Evolutionary conservation across 1,140 invertebrate genomes (phyloP).

Genomic region (Platorchestia sp.): DNA sequence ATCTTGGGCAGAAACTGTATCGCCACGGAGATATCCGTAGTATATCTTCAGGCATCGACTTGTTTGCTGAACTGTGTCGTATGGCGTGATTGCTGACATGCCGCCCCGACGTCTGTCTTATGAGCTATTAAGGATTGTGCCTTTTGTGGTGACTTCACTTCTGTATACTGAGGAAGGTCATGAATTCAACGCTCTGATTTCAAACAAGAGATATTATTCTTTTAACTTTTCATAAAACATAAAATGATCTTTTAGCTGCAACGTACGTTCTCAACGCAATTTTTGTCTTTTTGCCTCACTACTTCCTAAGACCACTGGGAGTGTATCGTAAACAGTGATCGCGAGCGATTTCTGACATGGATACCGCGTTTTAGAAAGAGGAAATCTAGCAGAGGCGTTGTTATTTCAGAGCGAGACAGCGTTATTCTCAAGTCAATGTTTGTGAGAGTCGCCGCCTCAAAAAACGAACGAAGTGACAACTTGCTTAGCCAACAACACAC

Average conservation of each 20-base stretch:
- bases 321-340: not conserved
- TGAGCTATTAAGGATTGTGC: not conserved
- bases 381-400: not conserved
- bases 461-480: not conserved
- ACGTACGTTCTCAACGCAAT: not conserved
- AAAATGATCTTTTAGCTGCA: not conserved
- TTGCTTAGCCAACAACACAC: not conserved
- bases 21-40: too few species aligned
- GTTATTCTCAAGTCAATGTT: slow-evolving; percentile 1
- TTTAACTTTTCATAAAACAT: not conserved
- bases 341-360: not conserved
- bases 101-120: not conserved
- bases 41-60: not conserved
- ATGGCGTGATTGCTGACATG: too few species aligned
- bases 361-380: not conserved
- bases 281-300: not conserved
- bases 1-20: too few species aligned
- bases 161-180: too few species aligned
- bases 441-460: not conserved
- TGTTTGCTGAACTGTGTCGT: too few species aligned
- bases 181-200: not conserved
- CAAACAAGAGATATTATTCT: not conserved
- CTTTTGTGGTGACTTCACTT: not conserved
- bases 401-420: not conserved
- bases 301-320: not conserved